Conservation (phyloP, 2,888 invertebrate genomes). For the Rhorus exstirpatorius region DNA sequence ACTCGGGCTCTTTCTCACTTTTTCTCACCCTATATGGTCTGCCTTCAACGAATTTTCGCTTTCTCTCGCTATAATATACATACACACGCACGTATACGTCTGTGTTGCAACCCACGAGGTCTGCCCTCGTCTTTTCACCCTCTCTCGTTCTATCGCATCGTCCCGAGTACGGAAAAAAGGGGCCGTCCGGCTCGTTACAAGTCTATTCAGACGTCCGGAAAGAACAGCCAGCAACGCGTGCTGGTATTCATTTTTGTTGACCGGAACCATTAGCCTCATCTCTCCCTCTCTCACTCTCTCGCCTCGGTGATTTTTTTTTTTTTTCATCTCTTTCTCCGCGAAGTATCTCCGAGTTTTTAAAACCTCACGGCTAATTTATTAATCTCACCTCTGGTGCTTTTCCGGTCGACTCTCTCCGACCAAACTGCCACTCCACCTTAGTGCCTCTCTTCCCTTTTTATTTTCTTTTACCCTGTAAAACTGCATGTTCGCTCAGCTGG, state of each 20-base stretch:
- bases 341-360: constrained; percentile 71
- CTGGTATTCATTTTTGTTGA: constrained; percentile 85
- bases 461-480: constrained; percentile 17
- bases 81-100: background rate
- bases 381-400: constrained; percentile 75
- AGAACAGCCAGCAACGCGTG: constrained; percentile 81
- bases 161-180: constrained; percentile 71
- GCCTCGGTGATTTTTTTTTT: constrained; percentile 68
- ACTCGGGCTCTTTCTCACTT: constrained; percentile 75
- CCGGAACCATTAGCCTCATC: constrained; percentile 83
- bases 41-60: constrained; percentile 71
- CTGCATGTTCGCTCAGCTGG: background rate
- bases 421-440: constrained; percentile 34
- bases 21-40: constrained; percentile 72
- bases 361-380: constrained; percentile 83
- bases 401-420: constrained; percentile 48
- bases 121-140: constrained; percentile 70
- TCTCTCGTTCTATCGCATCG: constrained; percentile 69
- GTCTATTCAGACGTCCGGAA: constrained; percentile 85
- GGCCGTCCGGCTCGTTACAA: constrained; percentile 84
- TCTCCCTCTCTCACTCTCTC: constrained; percentile 66
- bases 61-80: constrained; percentile 40
- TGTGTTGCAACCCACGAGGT: constrained; percentile 56
- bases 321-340: constrained; percentile 50
- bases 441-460: constrained; percentile 12